phyloP scores from a whole-genome alignment of 2,888 invertebrate species.

The Dynastes maya region DNA sequence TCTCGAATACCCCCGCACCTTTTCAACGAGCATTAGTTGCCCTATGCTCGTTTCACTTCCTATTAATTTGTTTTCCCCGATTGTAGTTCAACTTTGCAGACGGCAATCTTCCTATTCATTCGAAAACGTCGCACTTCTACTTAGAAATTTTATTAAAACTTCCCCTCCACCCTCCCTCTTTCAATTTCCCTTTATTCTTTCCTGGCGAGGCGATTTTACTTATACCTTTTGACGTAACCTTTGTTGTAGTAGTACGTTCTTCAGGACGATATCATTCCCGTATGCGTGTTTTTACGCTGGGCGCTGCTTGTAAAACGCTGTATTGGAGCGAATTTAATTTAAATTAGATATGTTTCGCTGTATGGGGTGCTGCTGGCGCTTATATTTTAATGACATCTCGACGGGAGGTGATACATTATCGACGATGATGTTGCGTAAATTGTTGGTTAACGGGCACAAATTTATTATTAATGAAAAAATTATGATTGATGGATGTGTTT shows the following conservation, averaged over 20 bases:
- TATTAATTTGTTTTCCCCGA: slow-evolving; percentile 12
- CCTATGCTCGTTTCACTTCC: not conserved
- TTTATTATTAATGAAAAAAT: slow-evolving; percentile 13
- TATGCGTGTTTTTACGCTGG: not conserved
- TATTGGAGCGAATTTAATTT: slow-evolving; percentile 8
- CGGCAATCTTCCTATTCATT: slow-evolving; percentile 1
- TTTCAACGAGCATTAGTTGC: too few relatives aligned
- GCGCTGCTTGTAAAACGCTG: too few relatives aligned
- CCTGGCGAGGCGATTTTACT: not conserved
- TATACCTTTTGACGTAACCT: not conserved
- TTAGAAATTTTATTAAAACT: not conserved
- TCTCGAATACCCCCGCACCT: too few relatives aligned
- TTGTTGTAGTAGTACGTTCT: not conserved
- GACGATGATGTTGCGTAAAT: slow-evolving; percentile 20
- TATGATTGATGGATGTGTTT: slow-evolving; percentile 13
- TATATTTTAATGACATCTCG: slow-evolving; percentile 23
- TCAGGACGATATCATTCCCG: not conserved
- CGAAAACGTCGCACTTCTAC: not conserved
- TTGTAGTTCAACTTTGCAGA: not conserved
- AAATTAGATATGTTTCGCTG: slow-evolving; percentile 10
- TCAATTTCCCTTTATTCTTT: not conserved
- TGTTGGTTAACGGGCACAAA: not conserved
- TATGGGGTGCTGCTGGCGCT: not conserved
- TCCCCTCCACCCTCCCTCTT: not conserved
- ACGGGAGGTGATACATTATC: not conserved